Base-by-base conservation (phyloP, 2,888 invertebrate species). In the Mesorhabditis spiculigera region DNA sequence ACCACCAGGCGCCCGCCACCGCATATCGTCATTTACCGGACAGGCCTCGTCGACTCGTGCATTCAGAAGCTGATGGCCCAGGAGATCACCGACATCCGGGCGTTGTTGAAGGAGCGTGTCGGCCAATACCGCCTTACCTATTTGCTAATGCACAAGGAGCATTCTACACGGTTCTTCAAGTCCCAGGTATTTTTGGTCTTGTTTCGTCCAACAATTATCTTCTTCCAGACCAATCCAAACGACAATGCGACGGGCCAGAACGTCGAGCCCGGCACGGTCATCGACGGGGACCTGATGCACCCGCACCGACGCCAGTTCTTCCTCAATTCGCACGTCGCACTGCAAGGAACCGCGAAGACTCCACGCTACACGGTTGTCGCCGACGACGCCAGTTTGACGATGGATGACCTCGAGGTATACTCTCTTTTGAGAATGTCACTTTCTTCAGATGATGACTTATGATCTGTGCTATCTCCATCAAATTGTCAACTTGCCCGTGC, bases 341-440 rank as follows among this genome's bases (percentile, higher is more conserved):
- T 83, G 5, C 83, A 84, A 75, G 85, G 85, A 16, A 78, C 80
- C 4, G 83, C 83, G 5, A 76, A 74, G 45, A 79, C 80, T 6
- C 83, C 85, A 8, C 71, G 78, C 1, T 85, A 85, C 73, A 81
- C 82, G 0, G 76, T 85, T 3, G 65, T 85, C 43, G 63, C 68
- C 41, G 79, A 84, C 62, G 83, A 85, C 43, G 66, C 63, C 28
- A 69, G 72, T 8, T 68, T 77, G 16, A 28, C 71, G 5, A 72
- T 81, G 77, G 76, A 81, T 61, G 72, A 76, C 10, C 67, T 84
- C 41, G 77, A 85, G 69, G 72, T 71, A 13, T 45, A 28, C 28
- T 28, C 28, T 28, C 28, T 28, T 28, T 28, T 28, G 28, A 28
- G 28, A 28, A 28, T 28, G 28, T 28, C 28, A 28, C 28, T 28